phyloP scores from a whole-genome alignment of 2,888 invertebrate genomes.

The Plagodis dolabraria region DNA sequence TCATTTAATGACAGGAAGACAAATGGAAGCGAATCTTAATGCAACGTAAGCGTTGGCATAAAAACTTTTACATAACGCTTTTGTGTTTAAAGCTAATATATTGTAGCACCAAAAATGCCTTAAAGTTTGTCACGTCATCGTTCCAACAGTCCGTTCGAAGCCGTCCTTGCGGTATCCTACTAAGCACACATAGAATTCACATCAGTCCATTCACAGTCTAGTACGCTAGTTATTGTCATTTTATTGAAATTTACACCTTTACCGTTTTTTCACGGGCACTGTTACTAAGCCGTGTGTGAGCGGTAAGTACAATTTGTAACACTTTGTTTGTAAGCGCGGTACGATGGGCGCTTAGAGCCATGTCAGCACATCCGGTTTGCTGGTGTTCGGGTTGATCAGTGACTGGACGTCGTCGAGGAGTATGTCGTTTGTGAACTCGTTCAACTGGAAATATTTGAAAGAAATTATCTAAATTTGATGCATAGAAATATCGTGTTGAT shows the following conservation, averaged over 20 bases:
- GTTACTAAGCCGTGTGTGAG: constrained; percentile 27
- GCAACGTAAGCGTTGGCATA: neutral
- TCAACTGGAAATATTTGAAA: constrained; percentile 85
- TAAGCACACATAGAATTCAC: constrained; percentile 50
- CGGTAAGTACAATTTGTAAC: constrained; percentile 54
- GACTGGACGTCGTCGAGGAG: constrained; percentile 95
- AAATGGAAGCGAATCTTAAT: constrained; percentile 12
- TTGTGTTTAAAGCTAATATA: constrained; percentile 3
- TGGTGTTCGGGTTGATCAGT: constrained; percentile 93
- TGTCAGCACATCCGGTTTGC: constrained; percentile 93
- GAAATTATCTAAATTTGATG: no score
- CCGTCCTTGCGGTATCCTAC: constrained; percentile 46
- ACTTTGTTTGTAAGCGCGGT: constrained; percentile 40
- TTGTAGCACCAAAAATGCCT: constrained; percentile 29
- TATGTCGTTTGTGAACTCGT: constrained; percentile 94
- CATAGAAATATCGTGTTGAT: no score
- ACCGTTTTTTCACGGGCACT: constrained; percentile 61
- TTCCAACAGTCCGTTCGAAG: constrained; percentile 36
- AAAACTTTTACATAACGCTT: neutral
- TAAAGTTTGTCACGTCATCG: neutral
- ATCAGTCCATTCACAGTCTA: constrained; percentile 57
- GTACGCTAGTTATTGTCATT: constrained; percentile 70
- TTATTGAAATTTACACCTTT: constrained; percentile 75
- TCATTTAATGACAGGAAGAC: constrained; percentile 24
- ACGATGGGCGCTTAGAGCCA: constrained; percentile 83